phyloP scores from a whole-genome alignment of 2,888 invertebrate species.

The Oscheius sp. region DNA sequence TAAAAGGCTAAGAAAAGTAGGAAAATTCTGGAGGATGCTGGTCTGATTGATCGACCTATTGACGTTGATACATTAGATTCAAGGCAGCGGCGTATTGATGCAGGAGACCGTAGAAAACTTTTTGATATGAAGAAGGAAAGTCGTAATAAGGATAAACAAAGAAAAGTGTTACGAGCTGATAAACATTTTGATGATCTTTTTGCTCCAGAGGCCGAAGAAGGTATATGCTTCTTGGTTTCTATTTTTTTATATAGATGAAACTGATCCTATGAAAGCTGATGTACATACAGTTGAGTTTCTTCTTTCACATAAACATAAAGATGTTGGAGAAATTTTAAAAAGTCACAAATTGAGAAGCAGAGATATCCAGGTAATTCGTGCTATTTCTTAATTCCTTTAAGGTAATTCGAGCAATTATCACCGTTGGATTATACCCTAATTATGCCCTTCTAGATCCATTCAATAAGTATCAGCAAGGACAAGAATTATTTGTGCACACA shows the following conservation, averaged over 20 bases:
- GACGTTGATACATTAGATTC: constrained; percentile 57
- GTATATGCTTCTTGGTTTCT: constrained; percentile 30
- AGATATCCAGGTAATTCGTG: constrained; percentile 39
- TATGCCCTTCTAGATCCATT: constrained; percentile 92
- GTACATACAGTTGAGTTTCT: constrained; percentile 58
- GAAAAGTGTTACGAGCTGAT: constrained; percentile 77
- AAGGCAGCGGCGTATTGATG: constrained; percentile 75
- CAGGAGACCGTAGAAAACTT: constrained; percentile 88
- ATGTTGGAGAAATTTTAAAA: constrained; percentile 46
- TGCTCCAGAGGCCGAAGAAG: constrained; percentile 55
- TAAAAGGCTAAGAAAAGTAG: background rate
- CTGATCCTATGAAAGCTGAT: constrained; percentile 51
- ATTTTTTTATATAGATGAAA: constrained; percentile 34
- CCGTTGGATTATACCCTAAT: constrained; percentile 93
- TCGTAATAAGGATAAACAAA: constrained; percentile 49
- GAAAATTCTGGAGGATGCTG: constrained; percentile 64
- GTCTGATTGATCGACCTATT: constrained; percentile 57
- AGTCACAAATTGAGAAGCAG: constrained; percentile 46
- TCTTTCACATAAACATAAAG: constrained; percentile 50
- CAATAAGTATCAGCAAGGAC: constrained; percentile 82
- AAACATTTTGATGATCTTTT: constrained; percentile 60
- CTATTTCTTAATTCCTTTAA: constrained; percentile 7
- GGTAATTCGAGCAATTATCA: constrained; percentile 77
- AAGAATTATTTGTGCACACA: constrained; percentile 65
- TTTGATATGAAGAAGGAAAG: constrained; percentile 80